Evolutionary conservation across 1,140 invertebrate genomes (phyloP).

Genomic region (Brachionus calyciflorus): DNA sequence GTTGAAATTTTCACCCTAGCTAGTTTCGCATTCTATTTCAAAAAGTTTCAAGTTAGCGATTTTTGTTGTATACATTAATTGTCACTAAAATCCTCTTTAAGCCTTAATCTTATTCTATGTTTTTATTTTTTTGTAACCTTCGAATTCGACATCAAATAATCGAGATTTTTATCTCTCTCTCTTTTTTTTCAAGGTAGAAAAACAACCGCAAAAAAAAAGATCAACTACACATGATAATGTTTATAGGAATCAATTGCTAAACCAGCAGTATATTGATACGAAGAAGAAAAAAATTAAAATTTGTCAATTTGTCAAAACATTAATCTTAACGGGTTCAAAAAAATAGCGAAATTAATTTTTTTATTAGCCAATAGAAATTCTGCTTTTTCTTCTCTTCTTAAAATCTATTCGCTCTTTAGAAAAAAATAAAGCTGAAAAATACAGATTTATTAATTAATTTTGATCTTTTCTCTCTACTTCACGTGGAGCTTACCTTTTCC

Average conservation of each 20-base stretch:
- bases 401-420: background rate
- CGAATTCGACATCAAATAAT: slow-evolving; percentile 39
- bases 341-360: background rate
- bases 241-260: slow-evolving; percentile 40
- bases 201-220: slow-evolving; percentile 18
- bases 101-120: slow-evolving; percentile 21
- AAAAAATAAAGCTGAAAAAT: slow-evolving; percentile 42
- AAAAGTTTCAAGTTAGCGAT: background rate
- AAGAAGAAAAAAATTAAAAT: background rate
- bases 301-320: slow-evolving; percentile 42
- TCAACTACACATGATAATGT: slow-evolving; percentile 46
- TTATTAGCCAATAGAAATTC: background rate
- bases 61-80: slow-evolving; percentile 24
- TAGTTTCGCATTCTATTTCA: slow-evolving; percentile 19
- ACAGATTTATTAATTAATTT: slow-evolving; percentile 43
- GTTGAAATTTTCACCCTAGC: background rate
- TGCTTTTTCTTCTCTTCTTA: background rate
- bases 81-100: slow-evolving; percentile 24
- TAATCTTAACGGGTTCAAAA: slow-evolving; percentile 38
- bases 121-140: no score
- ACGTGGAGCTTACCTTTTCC: slow-evolving; percentile 17
- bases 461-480: background rate
- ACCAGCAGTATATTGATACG: slow-evolving; percentile 45
- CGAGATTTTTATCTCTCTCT: slow-evolving; percentile 4
- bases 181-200: background rate